Evolutionary conservation across 2,797 vertebrate genomes (phyloP).

Genomic region (Hafferia zeledoni): DNA sequence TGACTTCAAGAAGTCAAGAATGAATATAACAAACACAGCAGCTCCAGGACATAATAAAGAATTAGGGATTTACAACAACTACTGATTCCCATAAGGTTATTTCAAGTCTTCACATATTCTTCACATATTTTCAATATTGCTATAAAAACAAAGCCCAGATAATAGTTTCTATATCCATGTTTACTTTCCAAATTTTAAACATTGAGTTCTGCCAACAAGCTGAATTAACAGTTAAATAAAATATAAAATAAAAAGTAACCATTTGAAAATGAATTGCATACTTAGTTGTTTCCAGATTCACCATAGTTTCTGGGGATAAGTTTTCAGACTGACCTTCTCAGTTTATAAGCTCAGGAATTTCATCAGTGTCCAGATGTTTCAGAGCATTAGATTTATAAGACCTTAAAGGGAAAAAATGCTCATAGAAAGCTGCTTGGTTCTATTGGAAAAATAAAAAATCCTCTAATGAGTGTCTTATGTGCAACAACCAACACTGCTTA

Average conservation of each 20-base stretch:
- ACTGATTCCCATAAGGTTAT: neutral
- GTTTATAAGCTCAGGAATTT: neutral
- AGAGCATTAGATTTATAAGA: neutral
- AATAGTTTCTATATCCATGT: neutral
- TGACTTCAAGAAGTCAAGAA: neutral
- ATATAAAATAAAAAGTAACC: neutral
- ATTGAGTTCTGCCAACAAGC: neutral
- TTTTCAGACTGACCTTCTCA: neutral
- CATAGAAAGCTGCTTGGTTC: neutral
- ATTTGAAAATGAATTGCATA: neutral
- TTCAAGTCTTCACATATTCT: neutral
- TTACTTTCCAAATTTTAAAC: neutral
- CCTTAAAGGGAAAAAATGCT: neutral
- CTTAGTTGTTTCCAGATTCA: neutral
- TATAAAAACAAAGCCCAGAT: neutral
- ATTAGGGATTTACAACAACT: neutral
- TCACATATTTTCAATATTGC: neutral
- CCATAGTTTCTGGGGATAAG: neutral
- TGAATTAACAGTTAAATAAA: neutral
- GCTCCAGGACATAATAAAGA: neutral
- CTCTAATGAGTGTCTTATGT: neutral
- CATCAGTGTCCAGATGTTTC: neutral
- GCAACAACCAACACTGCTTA: neutral
- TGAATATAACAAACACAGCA: neutral
- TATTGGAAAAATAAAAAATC: neutral